A percentile compares a stretch with the other conserved stretches of the same genome.
phyloP scores from a whole-genome alignment of 2,113 vertebrate genomes.

The Larimichthys polyactis region DNA sequence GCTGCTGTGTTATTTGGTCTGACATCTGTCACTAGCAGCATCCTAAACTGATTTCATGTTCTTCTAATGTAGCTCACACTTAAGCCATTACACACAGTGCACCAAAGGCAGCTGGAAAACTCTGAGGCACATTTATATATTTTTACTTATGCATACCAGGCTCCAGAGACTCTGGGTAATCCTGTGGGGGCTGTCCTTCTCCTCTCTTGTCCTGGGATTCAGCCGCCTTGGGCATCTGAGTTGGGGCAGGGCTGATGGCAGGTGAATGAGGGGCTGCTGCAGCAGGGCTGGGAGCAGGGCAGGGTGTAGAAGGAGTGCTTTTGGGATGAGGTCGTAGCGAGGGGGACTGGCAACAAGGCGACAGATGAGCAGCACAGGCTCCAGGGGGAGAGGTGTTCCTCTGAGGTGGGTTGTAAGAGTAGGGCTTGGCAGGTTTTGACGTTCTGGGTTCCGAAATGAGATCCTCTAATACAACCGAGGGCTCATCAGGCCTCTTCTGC shows the following conservation, averaged over 20 bases:
- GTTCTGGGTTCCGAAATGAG: conserved; percentile 87
- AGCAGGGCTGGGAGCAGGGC: conserved; percentile 84
- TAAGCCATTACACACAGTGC: neutral
- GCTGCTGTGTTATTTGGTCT: neutral
- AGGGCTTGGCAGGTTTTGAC: conserved; percentile 91
- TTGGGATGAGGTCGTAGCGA: conserved; percentile 84
- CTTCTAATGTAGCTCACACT: neutral
- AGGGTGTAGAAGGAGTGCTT: conserved; percentile 91
- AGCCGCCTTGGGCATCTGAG: conserved; percentile 83
- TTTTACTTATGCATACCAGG: conserved; percentile 85
- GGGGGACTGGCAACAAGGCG: conserved; percentile 93
- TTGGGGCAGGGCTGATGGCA: conserved; percentile 86
- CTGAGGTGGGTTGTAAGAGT: conserved; percentile 87
- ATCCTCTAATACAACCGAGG: conserved; percentile 87
- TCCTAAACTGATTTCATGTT: conserved; percentile 8
- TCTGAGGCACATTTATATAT: neutral
- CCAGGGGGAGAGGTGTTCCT: conserved; percentile 83
- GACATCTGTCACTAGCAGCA: neutral
- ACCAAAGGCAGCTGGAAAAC: conserved; percentile 13
- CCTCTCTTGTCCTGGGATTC: conserved; percentile 86
- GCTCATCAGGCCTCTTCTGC: conserved; percentile 90
- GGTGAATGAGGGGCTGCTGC: conserved; percentile 87
- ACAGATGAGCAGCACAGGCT: conserved; percentile 86
- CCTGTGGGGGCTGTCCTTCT: conserved; percentile 84
- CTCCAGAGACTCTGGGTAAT: conserved; percentile 88